Evolutionary conservation across 2,797 vertebrate species (phyloP), one percentile per base, ranked within the genome.

Genomic region (Sphaeramia orbicularis): DNA sequence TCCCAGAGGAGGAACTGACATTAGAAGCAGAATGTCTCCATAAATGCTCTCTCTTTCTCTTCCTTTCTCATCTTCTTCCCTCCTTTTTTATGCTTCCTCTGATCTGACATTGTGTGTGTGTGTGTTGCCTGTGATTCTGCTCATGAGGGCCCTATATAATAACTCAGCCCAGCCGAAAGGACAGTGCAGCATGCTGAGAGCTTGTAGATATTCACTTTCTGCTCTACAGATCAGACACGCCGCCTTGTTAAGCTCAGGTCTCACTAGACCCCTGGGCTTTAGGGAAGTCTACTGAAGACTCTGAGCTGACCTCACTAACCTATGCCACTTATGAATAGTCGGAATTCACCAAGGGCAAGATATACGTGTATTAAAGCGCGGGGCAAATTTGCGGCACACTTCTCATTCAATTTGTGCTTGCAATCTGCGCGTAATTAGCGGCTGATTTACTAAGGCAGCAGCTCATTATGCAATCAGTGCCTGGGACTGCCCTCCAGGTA

Each of bases 1-100:
- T 91, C 90, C 85, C 89, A 72, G 66, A 85, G 89, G 92, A 90
- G 76, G 69, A 74, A 74, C 87, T 93, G 91, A 91, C 87, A 93
- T 93, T 92, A 90, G 57, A 81, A 60, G 72, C 73, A 85, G 83
- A 92, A 91, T 78, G 84, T 90, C 86, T 92, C 83, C 74, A 91
- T 91, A 82, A 86, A 83, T 84, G 83, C 73, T 55, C 62, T 30
- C 54, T 63, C 79, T 65, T 63, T 30, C 53, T 54, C 49, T 52
- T 58, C 40, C 65, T 43, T 69, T 53, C 50, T 56, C 32, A 37
- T 74, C 65, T 42, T 62, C 74, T 53, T 73, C 72, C 50, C 56
- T 81, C 40, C 48, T 41, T 74, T 80, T 81, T 67, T 69, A 72
- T n/a, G n/a, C 64, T 74, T 78, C 58, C 36, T 71, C 54, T 79